phyloP scores from a whole-genome alignment of 2,113 vertebrate genomes.

The Verasper variegatus region DNA sequence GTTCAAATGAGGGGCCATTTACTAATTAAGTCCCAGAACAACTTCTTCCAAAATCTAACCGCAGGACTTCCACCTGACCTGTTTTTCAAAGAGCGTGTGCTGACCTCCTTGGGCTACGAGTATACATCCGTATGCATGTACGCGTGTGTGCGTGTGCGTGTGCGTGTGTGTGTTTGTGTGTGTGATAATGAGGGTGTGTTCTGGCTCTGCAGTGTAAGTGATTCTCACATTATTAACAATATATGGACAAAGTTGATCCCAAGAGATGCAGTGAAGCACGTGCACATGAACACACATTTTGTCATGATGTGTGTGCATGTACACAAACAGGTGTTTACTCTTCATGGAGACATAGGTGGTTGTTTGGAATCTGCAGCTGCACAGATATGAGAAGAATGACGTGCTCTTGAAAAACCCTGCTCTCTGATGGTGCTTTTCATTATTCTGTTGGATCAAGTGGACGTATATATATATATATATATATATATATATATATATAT shows the following conservation, averaged over 20 bases:
- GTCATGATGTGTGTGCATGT: neutral
- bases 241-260: neutral
- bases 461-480: too few species aligned
- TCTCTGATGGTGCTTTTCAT: too few species aligned
- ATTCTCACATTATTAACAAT: neutral
- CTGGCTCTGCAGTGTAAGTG: neutral
- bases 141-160: neutral
- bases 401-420: too few species aligned
- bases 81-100: slow-evolving; percentile 56
- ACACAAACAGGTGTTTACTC: too few species aligned
- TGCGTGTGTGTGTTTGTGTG: neutral
- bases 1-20: slow-evolving; percentile 57
- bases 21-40: slow-evolving; percentile 79
- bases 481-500: neutral
- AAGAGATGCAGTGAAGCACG: neutral
- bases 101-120: slow-evolving; percentile 7
- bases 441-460: too few species aligned
- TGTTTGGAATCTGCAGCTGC: neutral
- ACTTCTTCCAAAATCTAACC: slow-evolving; percentile 59
- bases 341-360: too few species aligned
- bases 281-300: neutral
- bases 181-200: neutral
- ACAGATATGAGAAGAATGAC: too few species aligned
- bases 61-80: slow-evolving; percentile 66
- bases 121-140: neutral